Evolutionary conservation across 2,888 invertebrate genomes (phyloP).

Genomic region (Masnerella sp.): DNA sequence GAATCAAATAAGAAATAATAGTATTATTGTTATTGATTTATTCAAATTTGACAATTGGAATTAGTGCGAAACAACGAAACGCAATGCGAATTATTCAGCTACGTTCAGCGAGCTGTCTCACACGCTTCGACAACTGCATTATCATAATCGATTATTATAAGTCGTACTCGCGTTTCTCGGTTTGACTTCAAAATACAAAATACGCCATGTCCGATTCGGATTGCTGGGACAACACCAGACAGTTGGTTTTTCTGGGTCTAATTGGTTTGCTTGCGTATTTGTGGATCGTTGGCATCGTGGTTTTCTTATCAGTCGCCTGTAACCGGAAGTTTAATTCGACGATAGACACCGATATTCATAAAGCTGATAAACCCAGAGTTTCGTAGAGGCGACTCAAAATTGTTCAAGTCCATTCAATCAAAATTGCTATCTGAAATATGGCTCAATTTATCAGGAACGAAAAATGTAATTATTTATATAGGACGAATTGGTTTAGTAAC

Average conservation of each 20-base stretch:
- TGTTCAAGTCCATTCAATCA: too few relatives aligned
- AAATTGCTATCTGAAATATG: too few relatives aligned
- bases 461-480: too few relatives aligned
- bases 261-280: conserved; percentile 63
- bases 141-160: conserved; percentile 23
- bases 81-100: conserved; percentile 30
- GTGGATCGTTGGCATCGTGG: conserved; percentile 59
- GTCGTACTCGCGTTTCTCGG: conserved; percentile 15
- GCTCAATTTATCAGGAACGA: too few relatives aligned
- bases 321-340: conserved; percentile 23
- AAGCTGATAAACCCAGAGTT: background rate
- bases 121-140: conserved; percentile 13
- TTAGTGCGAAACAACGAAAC: conserved; percentile 17
- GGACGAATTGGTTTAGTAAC: too few relatives aligned
- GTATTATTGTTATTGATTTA: conserved; percentile 3
- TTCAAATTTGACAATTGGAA: conserved; percentile 33
- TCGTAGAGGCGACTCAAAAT: too few relatives aligned
- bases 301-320: conserved; percentile 54
- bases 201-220: background rate
- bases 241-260: conserved; percentile 43
- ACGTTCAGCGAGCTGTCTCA: conserved; percentile 34
- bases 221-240: conserved; percentile 19
- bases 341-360: background rate
- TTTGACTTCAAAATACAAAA: conserved; percentile 1
- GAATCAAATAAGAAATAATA: too few relatives aligned